A percentile compares a stretch with the other conserved stretches of the same genome.
These are phyloP conservation scores for Sebastes schlegelii DNA, from an alignment of 2,113 vertebrate species.

Conservation along the genomic window DNA sequence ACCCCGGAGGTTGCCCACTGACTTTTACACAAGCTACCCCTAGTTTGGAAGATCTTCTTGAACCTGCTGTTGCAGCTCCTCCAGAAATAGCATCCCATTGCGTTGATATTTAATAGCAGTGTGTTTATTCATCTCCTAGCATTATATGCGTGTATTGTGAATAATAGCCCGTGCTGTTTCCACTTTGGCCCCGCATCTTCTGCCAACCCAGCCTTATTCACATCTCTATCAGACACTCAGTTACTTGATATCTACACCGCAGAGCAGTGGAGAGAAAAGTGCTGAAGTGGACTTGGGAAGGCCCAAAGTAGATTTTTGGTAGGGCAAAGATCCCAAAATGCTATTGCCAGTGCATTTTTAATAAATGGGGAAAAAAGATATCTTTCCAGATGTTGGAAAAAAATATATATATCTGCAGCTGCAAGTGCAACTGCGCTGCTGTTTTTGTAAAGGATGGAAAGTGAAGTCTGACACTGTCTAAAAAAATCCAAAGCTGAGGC, in stretches of 20 bases:
- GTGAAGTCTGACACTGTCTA: constrained; percentile 57
- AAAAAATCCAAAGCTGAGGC: constrained; percentile 43
- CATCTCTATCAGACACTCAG: constrained; percentile 47
- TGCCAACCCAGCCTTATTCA: constrained; percentile 41
- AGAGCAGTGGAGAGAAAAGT: constrained; percentile 31
- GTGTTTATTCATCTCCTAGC: constrained; percentile 36
- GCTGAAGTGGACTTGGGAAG: constrained; percentile 51
- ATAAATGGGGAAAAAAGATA: constrained; percentile 28
- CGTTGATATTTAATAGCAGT: constrained; percentile 37
- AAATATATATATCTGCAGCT: constrained; percentile 64
- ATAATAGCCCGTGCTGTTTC: constrained; percentile 48
- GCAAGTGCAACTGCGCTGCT: constrained; percentile 63
- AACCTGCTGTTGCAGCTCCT: constrained; percentile 20
- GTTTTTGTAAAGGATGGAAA: constrained; percentile 62
- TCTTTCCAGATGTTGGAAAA: constrained; percentile 71
- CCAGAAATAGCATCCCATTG: constrained; percentile 14
- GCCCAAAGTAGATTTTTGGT: constrained; percentile 36
- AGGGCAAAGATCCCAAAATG: constrained; percentile 52
- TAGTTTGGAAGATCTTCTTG: constrained; percentile 30
- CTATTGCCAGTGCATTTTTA: constrained; percentile 63
- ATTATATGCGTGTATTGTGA: constrained; percentile 48
- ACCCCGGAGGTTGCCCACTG: too few species aligned
- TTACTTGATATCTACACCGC: constrained; percentile 50
- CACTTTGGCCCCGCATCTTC: constrained; percentile 39
- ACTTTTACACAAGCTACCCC: background rate